phyloP scores from a whole-genome alignment of 1,140 invertebrate species.

The Coelopa frigida region DNA sequence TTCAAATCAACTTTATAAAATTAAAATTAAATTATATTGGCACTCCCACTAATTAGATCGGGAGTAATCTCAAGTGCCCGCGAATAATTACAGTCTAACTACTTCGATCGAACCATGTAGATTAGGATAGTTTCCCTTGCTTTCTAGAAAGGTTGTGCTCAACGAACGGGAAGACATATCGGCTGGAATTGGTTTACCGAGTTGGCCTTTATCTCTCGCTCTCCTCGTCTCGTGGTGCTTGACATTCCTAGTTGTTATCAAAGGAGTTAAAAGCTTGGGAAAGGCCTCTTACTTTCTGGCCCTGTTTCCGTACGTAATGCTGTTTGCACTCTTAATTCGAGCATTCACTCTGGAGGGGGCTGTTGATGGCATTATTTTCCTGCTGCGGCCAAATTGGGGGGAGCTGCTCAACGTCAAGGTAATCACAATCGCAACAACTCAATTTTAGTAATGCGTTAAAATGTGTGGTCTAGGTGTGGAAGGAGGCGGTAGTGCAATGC shows the following conservation, averaged over 20 bases:
- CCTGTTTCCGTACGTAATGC: slow-evolving; percentile 78
- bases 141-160: slow-evolving; percentile 51
- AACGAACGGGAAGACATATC: slow-evolving; percentile 54
- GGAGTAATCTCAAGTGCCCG: too few species aligned
- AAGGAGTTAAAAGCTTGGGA: slow-evolving; percentile 70
- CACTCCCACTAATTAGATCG: too few species aligned
- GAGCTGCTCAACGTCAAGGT: slow-evolving; percentile 54
- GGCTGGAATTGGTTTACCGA: slow-evolving; percentile 57
- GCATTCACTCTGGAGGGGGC: slow-evolving; percentile 71
- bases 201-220: slow-evolving; percentile 69
- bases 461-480: too few species aligned
- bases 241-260: slow-evolving; percentile 68
- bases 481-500: slow-evolving; percentile 72
- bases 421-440: too few species aligned
- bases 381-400: slow-evolving; percentile 57
- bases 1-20: too few species aligned
- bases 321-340: slow-evolving; percentile 65
- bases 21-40: too few species aligned
- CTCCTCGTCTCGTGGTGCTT: slow-evolving; percentile 69
- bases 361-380: slow-evolving; percentile 64
- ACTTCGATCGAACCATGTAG: too few species aligned
- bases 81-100: too few species aligned
- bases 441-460: too few species aligned
- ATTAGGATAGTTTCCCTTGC: too few species aligned
- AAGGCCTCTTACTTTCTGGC: slow-evolving; percentile 79